Evolutionary conservation across 2,797 vertebrate species (phyloP).

Genomic region (Brotula barbata): DNA sequence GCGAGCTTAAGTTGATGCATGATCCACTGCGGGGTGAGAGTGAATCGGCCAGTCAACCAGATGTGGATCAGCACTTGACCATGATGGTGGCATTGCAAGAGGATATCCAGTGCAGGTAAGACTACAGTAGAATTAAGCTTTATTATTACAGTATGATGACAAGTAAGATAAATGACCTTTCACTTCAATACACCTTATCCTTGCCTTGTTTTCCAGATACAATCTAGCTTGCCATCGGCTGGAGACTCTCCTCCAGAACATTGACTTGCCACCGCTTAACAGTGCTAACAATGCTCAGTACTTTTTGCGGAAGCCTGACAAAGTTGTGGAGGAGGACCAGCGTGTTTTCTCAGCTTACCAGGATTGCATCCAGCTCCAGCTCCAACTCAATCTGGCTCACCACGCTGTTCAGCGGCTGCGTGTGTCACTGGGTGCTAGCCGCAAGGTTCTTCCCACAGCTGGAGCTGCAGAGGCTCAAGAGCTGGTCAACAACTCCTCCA

Average conservation of each 20-base stretch:
- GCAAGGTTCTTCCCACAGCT: slow-evolving; percentile 78
- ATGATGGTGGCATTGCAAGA: slow-evolving; percentile 99
- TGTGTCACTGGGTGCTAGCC: slow-evolving; percentile 90
- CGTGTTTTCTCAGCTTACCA: slow-evolving; percentile 98
- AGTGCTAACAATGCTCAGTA: slow-evolving; percentile 99
- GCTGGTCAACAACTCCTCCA: slow-evolving; percentile 91
- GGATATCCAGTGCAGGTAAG: slow-evolving; percentile 98
- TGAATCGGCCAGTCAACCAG: slow-evolving; percentile 90
- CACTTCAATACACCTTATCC: background rate
- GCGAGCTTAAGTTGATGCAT: slow-evolving; percentile 95
- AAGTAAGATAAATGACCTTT: background rate
- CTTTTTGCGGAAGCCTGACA: slow-evolving; percentile 96
- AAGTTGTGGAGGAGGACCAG: slow-evolving; percentile 97
- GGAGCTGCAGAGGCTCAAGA: slow-evolving; percentile 76
- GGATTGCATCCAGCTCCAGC: slow-evolving; percentile 97
- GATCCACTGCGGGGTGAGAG: slow-evolving; percentile 93
- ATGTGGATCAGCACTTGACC: slow-evolving; percentile 93
- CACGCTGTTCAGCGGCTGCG: slow-evolving; percentile 94
- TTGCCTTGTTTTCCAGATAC: slow-evolving; percentile 78
- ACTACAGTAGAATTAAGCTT: background rate
- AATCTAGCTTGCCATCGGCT: slow-evolving; percentile 97
- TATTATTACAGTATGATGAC: background rate
- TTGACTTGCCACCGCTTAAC: slow-evolving; percentile 96
- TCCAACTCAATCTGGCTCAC: slow-evolving; percentile 96
- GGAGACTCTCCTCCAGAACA: slow-evolving; percentile 96